Conservation (phyloP, 2,113 vertebrate species). For the Grantiella picta region DNA sequence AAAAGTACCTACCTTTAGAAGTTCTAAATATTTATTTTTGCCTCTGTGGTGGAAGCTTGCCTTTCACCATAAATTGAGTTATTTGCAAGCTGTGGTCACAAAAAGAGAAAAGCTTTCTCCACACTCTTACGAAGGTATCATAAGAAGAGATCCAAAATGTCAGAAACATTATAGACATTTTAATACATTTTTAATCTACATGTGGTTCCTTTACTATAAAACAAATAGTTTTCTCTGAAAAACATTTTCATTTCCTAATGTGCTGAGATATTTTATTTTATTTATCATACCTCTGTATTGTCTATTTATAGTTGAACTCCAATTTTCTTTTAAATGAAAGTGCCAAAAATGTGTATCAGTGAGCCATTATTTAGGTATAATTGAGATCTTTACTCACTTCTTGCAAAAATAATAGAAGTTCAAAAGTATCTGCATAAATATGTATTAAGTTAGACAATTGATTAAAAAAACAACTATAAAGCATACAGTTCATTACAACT, state of each 20-base stretch:
- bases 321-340: not conserved
- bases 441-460: not conserved
- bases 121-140: not conserved
- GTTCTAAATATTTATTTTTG: not conserved
- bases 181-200: not conserved
- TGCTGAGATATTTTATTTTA: not conserved
- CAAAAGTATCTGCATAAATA: not conserved
- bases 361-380: not conserved
- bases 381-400: not conserved
- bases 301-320: not conserved
- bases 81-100: not conserved
- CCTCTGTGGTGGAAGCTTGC: not conserved
- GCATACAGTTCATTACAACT: not conserved
- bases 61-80: not conserved
- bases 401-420: not conserved
- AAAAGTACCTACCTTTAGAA: not conserved
- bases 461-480: not conserved
- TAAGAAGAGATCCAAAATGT: not conserved
- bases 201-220: not conserved
- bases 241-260: not conserved
- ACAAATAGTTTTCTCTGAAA: not conserved
- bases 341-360: not conserved
- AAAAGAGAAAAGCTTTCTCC: not conserved
- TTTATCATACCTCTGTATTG: not conserved
- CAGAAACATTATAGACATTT: not conserved